Evolutionary conservation across 2,888 invertebrate genomes (phyloP).

Genomic region (Heliconius erato): DNA sequence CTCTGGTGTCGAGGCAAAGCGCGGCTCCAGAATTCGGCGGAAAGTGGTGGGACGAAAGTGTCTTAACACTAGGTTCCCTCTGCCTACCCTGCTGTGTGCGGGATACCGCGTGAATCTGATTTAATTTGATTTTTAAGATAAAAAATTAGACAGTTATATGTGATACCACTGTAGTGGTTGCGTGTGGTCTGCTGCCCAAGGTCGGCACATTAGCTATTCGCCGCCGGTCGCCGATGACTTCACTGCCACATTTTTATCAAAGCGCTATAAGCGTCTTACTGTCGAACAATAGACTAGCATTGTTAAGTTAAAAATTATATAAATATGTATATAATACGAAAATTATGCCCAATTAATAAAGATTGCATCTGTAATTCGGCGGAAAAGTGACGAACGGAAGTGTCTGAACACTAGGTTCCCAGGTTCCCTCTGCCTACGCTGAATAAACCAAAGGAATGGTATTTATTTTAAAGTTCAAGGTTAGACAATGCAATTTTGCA

Average conservation of each 20-base stretch:
- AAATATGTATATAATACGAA: slow-evolving; percentile 1
- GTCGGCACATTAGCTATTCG: slow-evolving; percentile 61
- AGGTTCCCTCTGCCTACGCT: too few species aligned
- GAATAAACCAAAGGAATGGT: too few species aligned
- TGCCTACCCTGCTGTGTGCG: too few species aligned
- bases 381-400: too few species aligned
- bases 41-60: too few species aligned
- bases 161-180: slow-evolving; percentile 49
- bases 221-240: slow-evolving; percentile 60
- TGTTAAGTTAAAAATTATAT: slow-evolving; percentile 37
- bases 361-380: too few species aligned
- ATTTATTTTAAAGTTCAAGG: too few species aligned
- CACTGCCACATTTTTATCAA: slow-evolving; percentile 61
- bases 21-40: too few species aligned
- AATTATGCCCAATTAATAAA: background rate
- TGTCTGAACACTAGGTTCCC: too few species aligned
- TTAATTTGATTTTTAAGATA: slow-evolving; percentile 26
- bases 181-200: slow-evolving; percentile 61
- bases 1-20: too few species aligned
- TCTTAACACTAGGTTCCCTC: too few species aligned
- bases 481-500: background rate
- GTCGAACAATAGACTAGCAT: slow-evolving; percentile 50
- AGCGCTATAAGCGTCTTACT: slow-evolving; percentile 46
- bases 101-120: too few species aligned
- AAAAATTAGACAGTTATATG: slow-evolving; percentile 45